Evolutionary conservation across 2,888 invertebrate genomes (phyloP).

Genomic region (Lasius platythorax): DNA sequence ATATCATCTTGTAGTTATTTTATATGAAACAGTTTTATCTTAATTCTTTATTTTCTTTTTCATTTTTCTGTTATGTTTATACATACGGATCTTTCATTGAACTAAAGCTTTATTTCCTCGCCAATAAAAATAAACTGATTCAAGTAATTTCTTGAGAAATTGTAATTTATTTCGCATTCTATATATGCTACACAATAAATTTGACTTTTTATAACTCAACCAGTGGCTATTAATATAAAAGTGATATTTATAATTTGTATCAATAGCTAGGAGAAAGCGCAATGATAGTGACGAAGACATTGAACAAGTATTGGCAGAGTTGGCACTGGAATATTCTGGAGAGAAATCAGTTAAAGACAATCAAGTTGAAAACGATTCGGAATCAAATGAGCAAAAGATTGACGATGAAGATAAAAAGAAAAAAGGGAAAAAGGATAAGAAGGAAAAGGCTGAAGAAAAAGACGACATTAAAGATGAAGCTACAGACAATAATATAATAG

Average conservation of each 20-base stretch:
- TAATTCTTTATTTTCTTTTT: not conserved
- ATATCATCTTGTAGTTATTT: not conserved
- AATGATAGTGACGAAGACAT: constrained; percentile 93
- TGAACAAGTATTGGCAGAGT: constrained; percentile 93
- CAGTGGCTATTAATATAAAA: not conserved
- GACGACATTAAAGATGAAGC: constrained; percentile 82
- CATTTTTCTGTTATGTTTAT: not conserved
- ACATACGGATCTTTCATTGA: not conserved
- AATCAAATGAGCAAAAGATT: constrained; percentile 59
- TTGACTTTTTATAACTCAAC: not conserved
- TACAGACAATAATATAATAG: constrained; percentile 54
- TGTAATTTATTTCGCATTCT: not conserved
- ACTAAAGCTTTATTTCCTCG: not conserved
- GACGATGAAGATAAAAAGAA: constrained; percentile 73
- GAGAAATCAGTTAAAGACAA: constrained; percentile 83
- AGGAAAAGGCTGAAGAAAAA: constrained; percentile 84
- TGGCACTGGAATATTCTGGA: constrained; percentile 93
- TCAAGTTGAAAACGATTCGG: constrained; percentile 60
- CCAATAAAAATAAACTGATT: not conserved
- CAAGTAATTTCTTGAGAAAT: not conserved
- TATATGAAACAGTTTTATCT: not conserved
- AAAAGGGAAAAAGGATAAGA: constrained; percentile 73
- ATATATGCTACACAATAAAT: not conserved
- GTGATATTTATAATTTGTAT: not conserved
- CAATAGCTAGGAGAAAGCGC: constrained; percentile 88